phyloP scores from a whole-genome alignment of 2,888 invertebrate species.

The Opisthograptis luteolata region DNA sequence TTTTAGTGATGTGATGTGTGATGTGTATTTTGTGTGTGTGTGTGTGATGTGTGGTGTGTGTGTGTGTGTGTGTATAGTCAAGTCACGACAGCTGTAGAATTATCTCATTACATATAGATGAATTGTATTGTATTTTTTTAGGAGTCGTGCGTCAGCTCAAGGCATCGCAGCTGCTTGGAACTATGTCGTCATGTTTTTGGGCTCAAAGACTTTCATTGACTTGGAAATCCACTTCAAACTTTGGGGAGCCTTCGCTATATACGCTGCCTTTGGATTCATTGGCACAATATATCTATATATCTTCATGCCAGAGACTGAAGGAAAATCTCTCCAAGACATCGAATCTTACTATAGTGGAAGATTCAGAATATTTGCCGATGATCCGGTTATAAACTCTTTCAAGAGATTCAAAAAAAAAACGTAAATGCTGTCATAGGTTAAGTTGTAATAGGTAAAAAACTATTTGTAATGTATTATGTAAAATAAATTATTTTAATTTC shows the following conservation, averaged over 20 bases:
- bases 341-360: constrained; percentile 72
- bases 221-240: constrained; percentile 70
- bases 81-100: no score
- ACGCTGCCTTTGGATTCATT: constrained; percentile 69
- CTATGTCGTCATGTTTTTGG: constrained; percentile 79
- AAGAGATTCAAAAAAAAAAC: constrained; percentile 56
- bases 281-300: constrained; percentile 81
- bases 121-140: constrained; percentile 39
- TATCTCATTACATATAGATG: not conserved
- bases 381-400: constrained; percentile 67
- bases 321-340: constrained; percentile 77
- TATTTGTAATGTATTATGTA: constrained; percentile 21
- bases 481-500: constrained; percentile 31
- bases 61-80: no score
- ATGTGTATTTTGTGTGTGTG: no score
- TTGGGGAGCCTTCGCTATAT: constrained; percentile 79
- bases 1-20: no score
- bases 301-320: constrained; percentile 83
- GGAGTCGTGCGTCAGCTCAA: constrained; percentile 81
- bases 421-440: constrained; percentile 24
- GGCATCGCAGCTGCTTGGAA: constrained; percentile 81
- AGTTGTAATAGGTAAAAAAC: constrained; percentile 19
- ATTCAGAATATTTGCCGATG: constrained; percentile 68
- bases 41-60: no score
- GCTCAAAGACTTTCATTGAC: constrained; percentile 81